Evolutionary conservation across 2,888 invertebrate genomes (phyloP).

Genomic region (Nymphalis urticae): DNA sequence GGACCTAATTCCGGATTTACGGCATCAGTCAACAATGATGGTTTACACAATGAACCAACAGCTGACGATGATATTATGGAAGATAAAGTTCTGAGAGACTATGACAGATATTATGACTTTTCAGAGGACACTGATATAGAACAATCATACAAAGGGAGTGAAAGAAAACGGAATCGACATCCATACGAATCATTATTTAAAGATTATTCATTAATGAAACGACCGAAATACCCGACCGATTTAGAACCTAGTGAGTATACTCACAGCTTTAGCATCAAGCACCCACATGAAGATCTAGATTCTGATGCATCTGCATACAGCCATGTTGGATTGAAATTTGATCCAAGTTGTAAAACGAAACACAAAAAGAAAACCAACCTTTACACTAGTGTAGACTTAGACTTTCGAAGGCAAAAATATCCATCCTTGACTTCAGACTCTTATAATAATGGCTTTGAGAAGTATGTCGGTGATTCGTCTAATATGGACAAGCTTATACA

Average conservation of each 20-base stretch:
- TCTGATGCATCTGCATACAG: constrained; percentile 58
- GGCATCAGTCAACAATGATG: constrained; percentile 80
- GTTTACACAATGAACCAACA: constrained; percentile 44
- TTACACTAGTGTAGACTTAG: constrained; percentile 57
- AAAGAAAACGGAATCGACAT: constrained; percentile 56
- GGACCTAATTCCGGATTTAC: constrained; percentile 81
- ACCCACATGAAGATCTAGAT: constrained; percentile 58
- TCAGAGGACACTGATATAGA: constrained; percentile 62
- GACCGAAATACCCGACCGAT: constrained; percentile 59
- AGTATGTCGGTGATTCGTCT: constrained; percentile 55
- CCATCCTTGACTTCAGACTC: constrained; percentile 52
- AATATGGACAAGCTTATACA: constrained; percentile 60
- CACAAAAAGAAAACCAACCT: constrained; percentile 57
- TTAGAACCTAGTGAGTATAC: constrained; percentile 69
- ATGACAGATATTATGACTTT: constrained; percentile 64
- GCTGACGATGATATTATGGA: constrained; percentile 46
- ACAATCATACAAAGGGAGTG: constrained; percentile 46
- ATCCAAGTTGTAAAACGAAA: constrained; percentile 71
- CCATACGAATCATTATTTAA: constrained; percentile 56
- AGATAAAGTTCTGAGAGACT: constrained; percentile 66
- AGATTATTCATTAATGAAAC: constrained; percentile 58
- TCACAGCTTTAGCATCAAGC: constrained; percentile 68
- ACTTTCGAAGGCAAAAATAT: constrained; percentile 58
- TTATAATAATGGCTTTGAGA: constrained; percentile 61
- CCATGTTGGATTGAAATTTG: constrained; percentile 64